Base-by-base conservation (phyloP, 2,797 vertebrate species). In the Bufotes viridis region DNA sequence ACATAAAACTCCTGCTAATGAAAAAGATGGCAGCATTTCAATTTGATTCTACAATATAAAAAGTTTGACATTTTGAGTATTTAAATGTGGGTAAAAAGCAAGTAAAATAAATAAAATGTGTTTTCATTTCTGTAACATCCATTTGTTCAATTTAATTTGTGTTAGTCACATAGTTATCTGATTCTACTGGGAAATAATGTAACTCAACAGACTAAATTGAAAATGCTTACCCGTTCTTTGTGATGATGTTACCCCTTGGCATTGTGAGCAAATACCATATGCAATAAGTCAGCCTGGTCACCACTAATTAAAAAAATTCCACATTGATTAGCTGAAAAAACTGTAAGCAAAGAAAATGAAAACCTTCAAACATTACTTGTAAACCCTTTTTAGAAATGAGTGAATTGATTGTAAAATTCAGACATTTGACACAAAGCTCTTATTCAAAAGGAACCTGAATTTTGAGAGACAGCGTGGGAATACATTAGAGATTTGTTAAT, bases 91-190 rank as follows among this genome's bases (percentile, higher is more conserved):
- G 75, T 57, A 88, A 70, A 88, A 57, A 84, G 75, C 63, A 58
- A 75, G 65, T 85, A 80, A 88, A 74, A 88, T 88, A 88, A 88
- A 85, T 88, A 88, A 84, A 85, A 57, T 22, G 26, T 4, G 49
- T 88, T 85, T 88, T 76, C 75, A 18, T 81, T 85, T 75, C 87
- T 42, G 24, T 63, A 81, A 60, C 58, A 42, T 65, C 42, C 67
- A 88, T 79, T 85, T 81, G 72, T 49, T 84, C 81, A 79, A 70
- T 76, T 58, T 82, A 82, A 79, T 78, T 85, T 20, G 55, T 82
- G 51, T 57, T 78, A 86, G 67, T 74, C 29, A 42, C 14, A 7
- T n/a, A 13, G 65, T 81, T 85, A 75, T 85, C 61, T 80, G 65
- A 75, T 76, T 88, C 79, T 72, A 72, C 22, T 42, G 53, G 51